Evolutionary conservation across 2,113 vertebrate genomes (phyloP).

Genomic region (Lepisosteus oculatus): DNA sequence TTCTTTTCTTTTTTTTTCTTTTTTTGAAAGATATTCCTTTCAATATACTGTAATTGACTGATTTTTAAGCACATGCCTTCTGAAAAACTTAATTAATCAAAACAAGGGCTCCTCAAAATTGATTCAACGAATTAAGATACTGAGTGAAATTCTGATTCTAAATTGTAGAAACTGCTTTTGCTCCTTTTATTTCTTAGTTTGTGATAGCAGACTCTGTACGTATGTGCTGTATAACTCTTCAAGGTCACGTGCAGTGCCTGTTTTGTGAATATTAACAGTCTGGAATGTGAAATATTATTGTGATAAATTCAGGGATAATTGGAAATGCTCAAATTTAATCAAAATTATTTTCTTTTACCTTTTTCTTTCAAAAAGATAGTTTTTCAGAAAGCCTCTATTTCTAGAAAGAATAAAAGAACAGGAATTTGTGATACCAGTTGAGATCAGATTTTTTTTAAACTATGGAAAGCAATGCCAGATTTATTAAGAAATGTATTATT

Average conservation of each 20-base stretch:
- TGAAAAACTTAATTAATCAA: no score
- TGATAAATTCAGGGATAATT: constrained; percentile 21
- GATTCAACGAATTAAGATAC: no score
- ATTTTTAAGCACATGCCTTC: no score
- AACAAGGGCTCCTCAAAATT: no score
- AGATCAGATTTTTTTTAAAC: constrained; percentile 39
- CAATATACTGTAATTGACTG: no score
- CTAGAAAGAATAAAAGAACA: constrained; percentile 7
- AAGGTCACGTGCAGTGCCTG: background rate
- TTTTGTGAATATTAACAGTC: constrained; percentile 16
- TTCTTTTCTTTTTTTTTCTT: no score
- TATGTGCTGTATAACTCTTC: no score
- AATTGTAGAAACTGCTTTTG: no score
- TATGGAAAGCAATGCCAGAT: constrained; percentile 22
- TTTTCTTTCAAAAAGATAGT: constrained; percentile 5
- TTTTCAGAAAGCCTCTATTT: constrained; percentile 8
- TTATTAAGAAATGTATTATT: constrained; percentile 22
- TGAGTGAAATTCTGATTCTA: no score
- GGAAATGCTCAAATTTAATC: constrained; percentile 20
- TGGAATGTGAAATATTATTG: background rate
- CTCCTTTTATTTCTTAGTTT: no score
- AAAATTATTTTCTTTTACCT: constrained; percentile 36
- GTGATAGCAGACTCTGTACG: no score
- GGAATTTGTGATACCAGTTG: constrained; percentile 16
- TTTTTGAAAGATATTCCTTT: no score